A percentile compares a stretch with the other conserved stretches of the same genome.
Conservation (phyloP, 1,140 invertebrate genomes). For the Drosophila navojoa region DNA sequence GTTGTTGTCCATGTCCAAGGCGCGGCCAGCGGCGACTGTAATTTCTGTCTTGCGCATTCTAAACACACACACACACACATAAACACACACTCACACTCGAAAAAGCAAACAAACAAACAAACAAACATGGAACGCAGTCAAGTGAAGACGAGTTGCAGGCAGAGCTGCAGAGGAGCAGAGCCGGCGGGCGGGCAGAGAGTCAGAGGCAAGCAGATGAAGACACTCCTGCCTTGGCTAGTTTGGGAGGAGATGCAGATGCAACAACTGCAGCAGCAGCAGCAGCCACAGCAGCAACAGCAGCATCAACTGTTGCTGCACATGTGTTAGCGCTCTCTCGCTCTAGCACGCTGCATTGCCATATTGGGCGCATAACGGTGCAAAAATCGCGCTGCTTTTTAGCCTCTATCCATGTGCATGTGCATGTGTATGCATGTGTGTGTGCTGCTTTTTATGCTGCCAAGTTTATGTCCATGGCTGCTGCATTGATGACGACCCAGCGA, state of each 20-base stretch:
- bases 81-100: slow-evolving; percentile 48
- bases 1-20: slow-evolving; percentile 51
- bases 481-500: slow-evolving; percentile 82
- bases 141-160: slow-evolving; percentile 62
- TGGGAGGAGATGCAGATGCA: slow-evolving; percentile 65
- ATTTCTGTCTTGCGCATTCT: slow-evolving; percentile 75
- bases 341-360: slow-evolving; percentile 62
- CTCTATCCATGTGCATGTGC: slow-evolving; percentile 18
- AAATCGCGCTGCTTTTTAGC: slow-evolving; percentile 76
- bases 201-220: slow-evolving; percentile 35
- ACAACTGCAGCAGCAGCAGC: slow-evolving; percentile 29
- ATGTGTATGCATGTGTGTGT: slow-evolving; percentile 24
- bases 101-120: slow-evolving; percentile 71
- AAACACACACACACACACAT: slow-evolving; percentile 63
- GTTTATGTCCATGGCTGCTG: slow-evolving; percentile 52
- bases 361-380: slow-evolving; percentile 81
- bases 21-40: slow-evolving; percentile 72
- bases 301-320: slow-evolving; percentile 46
- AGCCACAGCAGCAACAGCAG: slow-evolving; percentile 16
- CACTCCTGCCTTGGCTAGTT: slow-evolving; percentile 62
- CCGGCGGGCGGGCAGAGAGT: neutral
- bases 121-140: slow-evolving; percentile 77
- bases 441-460: slow-evolving; percentile 45
- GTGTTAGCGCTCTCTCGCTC: slow-evolving; percentile 43
- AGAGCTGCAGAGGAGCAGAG: neutral